These are phyloP conservation scores for Horisme vitalbata DNA, from an alignment of 2,888 invertebrate genomes.

Conservation along the genomic window DNA sequence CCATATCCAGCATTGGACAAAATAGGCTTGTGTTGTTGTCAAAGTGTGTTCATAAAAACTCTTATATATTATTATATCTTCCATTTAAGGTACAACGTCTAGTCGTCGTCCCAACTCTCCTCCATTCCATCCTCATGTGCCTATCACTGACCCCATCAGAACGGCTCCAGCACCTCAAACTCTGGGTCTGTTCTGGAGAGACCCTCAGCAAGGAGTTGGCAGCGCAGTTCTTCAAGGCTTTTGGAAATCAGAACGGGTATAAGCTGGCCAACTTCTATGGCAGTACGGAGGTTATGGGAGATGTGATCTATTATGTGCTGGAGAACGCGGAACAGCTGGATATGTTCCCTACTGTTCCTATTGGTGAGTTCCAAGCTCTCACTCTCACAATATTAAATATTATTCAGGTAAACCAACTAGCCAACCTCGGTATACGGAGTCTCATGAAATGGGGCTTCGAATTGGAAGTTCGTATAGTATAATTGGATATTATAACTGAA, in stretches of 20 bases:
- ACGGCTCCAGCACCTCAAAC: slow-evolving; percentile 83
- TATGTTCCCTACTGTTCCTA: slow-evolving; percentile 88
- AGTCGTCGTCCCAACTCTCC: slow-evolving; percentile 92
- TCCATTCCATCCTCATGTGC: slow-evolving; percentile 90
- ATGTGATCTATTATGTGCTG: slow-evolving; percentile 91
- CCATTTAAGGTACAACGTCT: slow-evolving; percentile 88
- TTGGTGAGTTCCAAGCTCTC: slow-evolving; percentile 87
- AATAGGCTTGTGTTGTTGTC: too few relatives aligned
- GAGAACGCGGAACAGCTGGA: slow-evolving; percentile 84
- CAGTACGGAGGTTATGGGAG: slow-evolving; percentile 96
- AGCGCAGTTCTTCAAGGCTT: slow-evolving; percentile 89
- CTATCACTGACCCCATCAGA: slow-evolving; percentile 83
- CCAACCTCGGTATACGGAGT: too few relatives aligned
- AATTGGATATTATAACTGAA: too few relatives aligned
- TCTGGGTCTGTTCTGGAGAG: slow-evolving; percentile 96
- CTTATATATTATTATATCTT: too few relatives aligned
- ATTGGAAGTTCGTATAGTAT: too few relatives aligned
- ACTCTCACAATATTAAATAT: too few relatives aligned
- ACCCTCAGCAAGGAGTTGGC: slow-evolving; percentile 88
- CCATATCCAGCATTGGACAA: too few relatives aligned
- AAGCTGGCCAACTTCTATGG: slow-evolving; percentile 94
- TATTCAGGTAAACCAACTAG: too few relatives aligned
- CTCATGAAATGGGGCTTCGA: too few relatives aligned
- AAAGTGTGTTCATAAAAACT: too few relatives aligned
- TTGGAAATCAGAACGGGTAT: slow-evolving; percentile 84